These are phyloP conservation scores for Drosophila anceps DNA, from an alignment of 2,888 invertebrate species.

Conservation along the genomic window DNA sequence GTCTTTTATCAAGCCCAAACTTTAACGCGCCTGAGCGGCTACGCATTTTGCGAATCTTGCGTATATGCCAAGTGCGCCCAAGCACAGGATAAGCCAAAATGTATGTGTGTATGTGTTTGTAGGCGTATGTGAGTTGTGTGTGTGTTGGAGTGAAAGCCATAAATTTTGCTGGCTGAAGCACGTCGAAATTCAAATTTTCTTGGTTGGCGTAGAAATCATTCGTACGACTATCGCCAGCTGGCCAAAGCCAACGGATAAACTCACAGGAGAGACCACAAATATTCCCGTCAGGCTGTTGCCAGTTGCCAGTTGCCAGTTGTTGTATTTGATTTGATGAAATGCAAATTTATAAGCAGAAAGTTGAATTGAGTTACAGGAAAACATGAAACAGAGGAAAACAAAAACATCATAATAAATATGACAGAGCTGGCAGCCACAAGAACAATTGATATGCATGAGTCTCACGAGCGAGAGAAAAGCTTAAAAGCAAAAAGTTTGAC, in stretches of 20 bases:
- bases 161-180: constrained; percentile 62
- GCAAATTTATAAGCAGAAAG: constrained; percentile 70
- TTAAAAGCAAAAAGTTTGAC: neutral
- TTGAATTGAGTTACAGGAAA: constrained; percentile 50
- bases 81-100: constrained; percentile 41
- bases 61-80: constrained; percentile 57
- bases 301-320: constrained; percentile 23
- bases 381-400: constrained; percentile 25
- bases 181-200: constrained; percentile 70
- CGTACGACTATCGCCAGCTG: constrained; percentile 35
- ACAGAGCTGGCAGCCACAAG: constrained; percentile 24
- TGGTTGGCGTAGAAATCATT: constrained; percentile 45
- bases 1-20: constrained; percentile 31
- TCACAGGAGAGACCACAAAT: constrained; percentile 24
- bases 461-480: constrained; percentile 6
- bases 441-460: constrained; percentile 59
- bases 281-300: constrained; percentile 29
- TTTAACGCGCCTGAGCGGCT: constrained; percentile 32
- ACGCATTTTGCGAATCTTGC: constrained; percentile 40
- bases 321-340: constrained; percentile 57
- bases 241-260: constrained; percentile 30
- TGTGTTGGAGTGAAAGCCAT: constrained; percentile 51
- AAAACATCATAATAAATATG: constrained; percentile 44
- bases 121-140: constrained; percentile 17
- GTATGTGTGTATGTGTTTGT: neutral